Base-by-base conservation (phyloP, 2,113 vertebrate genomes). In the Piaya cayana region DNA sequence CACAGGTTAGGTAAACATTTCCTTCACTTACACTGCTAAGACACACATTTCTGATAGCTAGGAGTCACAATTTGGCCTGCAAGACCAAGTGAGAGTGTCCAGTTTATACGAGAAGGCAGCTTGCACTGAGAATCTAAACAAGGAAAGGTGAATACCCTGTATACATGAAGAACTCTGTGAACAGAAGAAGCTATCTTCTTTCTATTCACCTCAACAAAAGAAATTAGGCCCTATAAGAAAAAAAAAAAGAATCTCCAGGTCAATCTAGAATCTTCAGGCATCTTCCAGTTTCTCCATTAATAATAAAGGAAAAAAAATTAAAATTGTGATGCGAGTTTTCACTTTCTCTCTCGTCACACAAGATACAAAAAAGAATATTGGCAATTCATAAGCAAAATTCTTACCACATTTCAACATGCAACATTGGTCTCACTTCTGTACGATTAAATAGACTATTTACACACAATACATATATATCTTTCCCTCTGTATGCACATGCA, bases 391-490 rank as follows among this genome's bases (percentile, higher is more conserved):
- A 96, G 96, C 96, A 96, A 91, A 95, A 86, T 93, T 86, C 92
- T 94, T 95, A 97, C 92, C 90, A 70, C 92, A 95, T 86, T 92
- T 96, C 88, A 74, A 86, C 98, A 97, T 97, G 97, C 97, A 97
- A 96, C 96, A 86, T 26, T 52, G 97, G 91, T 96, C 95, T 97
- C 95, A 79, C 86, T 58, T 96, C 95, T 80, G 96, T 86, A 96
- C 89, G 96, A 97, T 98, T 98, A 98, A 98, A 98, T 97, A 98
- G 97, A 97, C 81, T 96, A 97, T 97, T 97, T 97, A 96, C 95
- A 97, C 96, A 96, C 59, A 95, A 96, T 93, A 96, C 94, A 97
- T 96, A 95, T 90, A 96, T 97, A 95, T 86, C 92, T 92, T 89
- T 90, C 93, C 93, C 92, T 95, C 95, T 91, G 70, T 92, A 96